Evolutionary conservation across 2,888 invertebrate species (phyloP), one percentile per base, ranked within the genome.

Genomic region (Hyposoter didymator): DNA sequence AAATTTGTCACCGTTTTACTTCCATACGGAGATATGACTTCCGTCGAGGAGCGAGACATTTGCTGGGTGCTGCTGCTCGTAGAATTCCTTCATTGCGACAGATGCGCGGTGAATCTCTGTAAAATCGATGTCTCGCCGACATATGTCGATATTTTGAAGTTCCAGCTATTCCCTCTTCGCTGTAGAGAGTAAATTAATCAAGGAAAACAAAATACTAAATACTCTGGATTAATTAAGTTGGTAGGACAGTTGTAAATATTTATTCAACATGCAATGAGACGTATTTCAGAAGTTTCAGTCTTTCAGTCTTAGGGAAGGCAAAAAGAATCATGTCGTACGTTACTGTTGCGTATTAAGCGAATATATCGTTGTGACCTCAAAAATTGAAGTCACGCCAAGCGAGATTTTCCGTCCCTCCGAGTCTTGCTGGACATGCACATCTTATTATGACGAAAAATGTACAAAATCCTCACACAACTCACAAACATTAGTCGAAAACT

Each of bases 361-460:
- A 92, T 92, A 92, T 93, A 93, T 92, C 90, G 92, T 92, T 89
- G 86, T 92, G 92, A 92, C 93, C 92, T 92, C 91, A 87, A 92
- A 92, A 89, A 89, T 90, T 89, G 88, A 88, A 92, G 93, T 93
- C 93, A 92, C 93, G 93, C 93, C 88, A 92, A 88, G 84, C 84
- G 72, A 79, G 79, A 85, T 28, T 75, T 75, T 84, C 66, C 19
- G 70, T 70, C 55, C 75, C 78, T 70, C 62, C 19, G 43, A 43
- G 64, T 39, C 70, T 85, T 89, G 91, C 90, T 90, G 89, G 90
- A 88, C 78, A 82, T 85, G 82, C 85, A 85, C 74, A 79, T 82
- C 78, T 85, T 79, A 67, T 85, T 79, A 67, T 69, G 85, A 67
- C 66, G 43, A 70, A 49, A 52, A 69, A 62, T 62, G 28, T 52